Conservation (phyloP, 2,797 vertebrate species). For the Streptopelia turtur region DNA sequence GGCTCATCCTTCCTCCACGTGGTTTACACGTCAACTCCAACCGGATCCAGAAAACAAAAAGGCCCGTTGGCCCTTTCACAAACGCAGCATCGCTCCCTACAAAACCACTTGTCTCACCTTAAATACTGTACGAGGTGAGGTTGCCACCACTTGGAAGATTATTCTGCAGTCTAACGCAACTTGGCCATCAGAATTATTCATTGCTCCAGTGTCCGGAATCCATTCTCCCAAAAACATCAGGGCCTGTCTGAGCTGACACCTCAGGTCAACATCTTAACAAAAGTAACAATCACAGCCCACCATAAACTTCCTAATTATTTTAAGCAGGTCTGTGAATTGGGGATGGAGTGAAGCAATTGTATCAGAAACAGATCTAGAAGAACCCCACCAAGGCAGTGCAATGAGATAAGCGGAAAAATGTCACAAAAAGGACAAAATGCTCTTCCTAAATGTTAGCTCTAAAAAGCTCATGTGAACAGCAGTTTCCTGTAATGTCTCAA, state of each 20-base stretch:
- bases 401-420: constrained; percentile 16
- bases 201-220: neutral
- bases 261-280: neutral
- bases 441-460: neutral
- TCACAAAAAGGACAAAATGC: neutral
- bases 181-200: neutral
- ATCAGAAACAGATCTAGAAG: neutral
- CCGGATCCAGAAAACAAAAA: neutral
- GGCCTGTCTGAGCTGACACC: neutral
- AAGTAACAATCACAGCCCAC: neutral
- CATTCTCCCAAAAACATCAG: neutral
- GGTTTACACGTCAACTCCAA: neutral
- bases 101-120: neutral
- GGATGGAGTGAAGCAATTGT: neutral
- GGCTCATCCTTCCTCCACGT: neutral
- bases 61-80: neutral
- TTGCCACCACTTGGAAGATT: neutral
- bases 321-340: neutral
- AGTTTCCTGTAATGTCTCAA: constrained; percentile 2
- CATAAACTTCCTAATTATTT: neutral
- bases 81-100: fast-evolving
- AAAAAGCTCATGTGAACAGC: constrained; percentile 22
- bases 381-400: neutral
- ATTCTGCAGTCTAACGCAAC: neutral
- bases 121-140: fast-evolving